These are phyloP conservation scores for Leptothorax acervorum DNA, from an alignment of 2,888 invertebrate species.

Conservation along the genomic window DNA sequence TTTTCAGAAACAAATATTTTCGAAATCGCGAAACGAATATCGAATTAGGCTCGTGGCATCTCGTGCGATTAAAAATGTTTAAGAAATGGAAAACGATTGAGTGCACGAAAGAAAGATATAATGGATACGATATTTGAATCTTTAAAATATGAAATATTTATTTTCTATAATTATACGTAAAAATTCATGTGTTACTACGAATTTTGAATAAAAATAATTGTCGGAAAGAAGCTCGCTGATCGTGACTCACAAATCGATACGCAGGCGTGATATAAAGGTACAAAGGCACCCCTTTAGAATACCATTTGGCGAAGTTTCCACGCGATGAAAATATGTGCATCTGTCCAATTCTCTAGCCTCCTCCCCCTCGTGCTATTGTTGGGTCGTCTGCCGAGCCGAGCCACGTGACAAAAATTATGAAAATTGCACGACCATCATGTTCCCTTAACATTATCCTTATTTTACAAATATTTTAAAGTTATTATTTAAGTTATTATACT, in stretches of 20 bases:
- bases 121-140: background rate
- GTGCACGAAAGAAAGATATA: too few species aligned
- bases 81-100: background rate
- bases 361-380: slow-evolving; percentile 19
- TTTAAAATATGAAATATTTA: slow-evolving; percentile 2
- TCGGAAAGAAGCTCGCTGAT: slow-evolving; percentile 34
- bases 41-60: background rate
- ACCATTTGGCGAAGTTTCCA: slow-evolving; percentile 72
- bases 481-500: background rate
- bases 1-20: slow-evolving; percentile 13
- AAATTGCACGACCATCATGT: background rate
- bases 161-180: background rate
- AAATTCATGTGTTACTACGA: background rate
- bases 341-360: slow-evolving; percentile 59
- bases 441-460: background rate
- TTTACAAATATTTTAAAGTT: background rate
- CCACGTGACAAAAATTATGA: slow-evolving; percentile 60
- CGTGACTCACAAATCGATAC: slow-evolving; percentile 61
- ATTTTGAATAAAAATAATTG: slow-evolving; percentile 37
- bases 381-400: slow-evolving; percentile 19
- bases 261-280: slow-evolving; percentile 5
- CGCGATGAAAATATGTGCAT: slow-evolving; percentile 63
- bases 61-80: background rate
- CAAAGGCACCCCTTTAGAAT: slow-evolving; percentile 34
- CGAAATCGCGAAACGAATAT: background rate